Evolutionary conservation across 1,140 invertebrate genomes (phyloP).

Genomic region (Papilio xuthus): DNA sequence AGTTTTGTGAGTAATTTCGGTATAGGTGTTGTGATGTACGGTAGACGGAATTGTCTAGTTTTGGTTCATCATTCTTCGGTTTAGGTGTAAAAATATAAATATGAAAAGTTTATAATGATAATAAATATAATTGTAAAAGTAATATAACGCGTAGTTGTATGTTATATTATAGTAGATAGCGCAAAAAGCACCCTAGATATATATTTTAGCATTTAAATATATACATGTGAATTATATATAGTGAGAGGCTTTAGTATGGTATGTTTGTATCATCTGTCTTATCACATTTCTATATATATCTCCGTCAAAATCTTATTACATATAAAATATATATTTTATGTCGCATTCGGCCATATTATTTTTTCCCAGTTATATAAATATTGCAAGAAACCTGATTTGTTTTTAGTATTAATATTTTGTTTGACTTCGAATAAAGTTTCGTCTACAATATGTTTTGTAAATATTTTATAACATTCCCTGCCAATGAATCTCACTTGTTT

Average conservation of each 20-base stretch:
- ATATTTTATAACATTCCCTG: slow-evolving; percentile 18
- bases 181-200: slow-evolving; percentile 46
- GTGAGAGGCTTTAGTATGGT: slow-evolving; percentile 54
- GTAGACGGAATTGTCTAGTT: slow-evolving; percentile 49
- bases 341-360: not conserved
- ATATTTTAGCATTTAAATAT: slow-evolving; percentile 53
- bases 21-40: slow-evolving; percentile 38
- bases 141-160: slow-evolving; percentile 52
- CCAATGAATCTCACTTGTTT: slow-evolving; percentile 29
- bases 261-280: slow-evolving; percentile 40
- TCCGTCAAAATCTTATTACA: slow-evolving; percentile 9
- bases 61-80: slow-evolving; percentile 50
- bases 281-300: not conserved
- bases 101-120: slow-evolving; percentile 47
- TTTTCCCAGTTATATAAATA: not conserved
- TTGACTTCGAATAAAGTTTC: not conserved
- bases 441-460: not conserved
- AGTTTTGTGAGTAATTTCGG: slow-evolving; percentile 54
- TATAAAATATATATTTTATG: not conserved
- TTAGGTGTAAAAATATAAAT: slow-evolving; percentile 60
- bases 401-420: not conserved
- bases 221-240: slow-evolving; percentile 53
- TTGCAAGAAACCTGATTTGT: not conserved
- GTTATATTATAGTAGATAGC: slow-evolving; percentile 45
- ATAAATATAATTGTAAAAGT: slow-evolving; percentile 54